Base-by-base conservation (phyloP, 2,113 vertebrate genomes). In the Coreoperca whiteheadi region DNA sequence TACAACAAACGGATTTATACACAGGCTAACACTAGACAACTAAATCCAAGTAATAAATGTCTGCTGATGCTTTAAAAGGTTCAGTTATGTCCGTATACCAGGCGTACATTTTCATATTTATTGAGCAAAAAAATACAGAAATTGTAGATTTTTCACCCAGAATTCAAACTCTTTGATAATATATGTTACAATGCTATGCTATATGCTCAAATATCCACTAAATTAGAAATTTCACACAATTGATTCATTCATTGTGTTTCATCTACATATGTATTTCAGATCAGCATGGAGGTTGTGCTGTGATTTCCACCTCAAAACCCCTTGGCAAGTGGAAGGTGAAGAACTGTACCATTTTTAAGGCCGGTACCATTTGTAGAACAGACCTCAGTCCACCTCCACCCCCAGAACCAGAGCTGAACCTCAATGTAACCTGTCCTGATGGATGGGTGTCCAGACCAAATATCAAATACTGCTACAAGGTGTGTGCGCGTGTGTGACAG, bases 391-490 rank as follows among this genome's bases (percentile, higher is more conserved):
- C 92, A 16, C 79, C 90, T 54, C 89, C 93, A 28, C 32, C 93
- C 0, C 92, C 96, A 25, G 92, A 95, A 78, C 91, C 93, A 25
- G 84, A 92, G 30, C 95, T 94, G 0, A 89, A 96, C 54, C 91
- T 91, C 16, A 95, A 86, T 20, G 92, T 83, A n/a, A 87, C 95
- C 34, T 99, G 98, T 90, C 95, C 97, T 4, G 71, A 91, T 56
- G 97, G 97, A 16, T 99, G 98, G 98, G 54, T 95, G 21, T 94
- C 95, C 37, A 91, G 80, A 64, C 79, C 89, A 0, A 79, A 91
- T 75, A 91, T 84, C 9, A 88, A 90, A 87, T 96, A 97, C 84
- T 99, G 98, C 93, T 99, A 97, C 89, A 99, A 99, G 97, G 98
- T 98, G 87, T 87, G 85, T 73, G 43, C 71, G 15, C 80, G 61